These are phyloP conservation scores for Drosophila demipolita DNA, from an alignment of 2,888 invertebrate species.

Conservation along the genomic window DNA sequence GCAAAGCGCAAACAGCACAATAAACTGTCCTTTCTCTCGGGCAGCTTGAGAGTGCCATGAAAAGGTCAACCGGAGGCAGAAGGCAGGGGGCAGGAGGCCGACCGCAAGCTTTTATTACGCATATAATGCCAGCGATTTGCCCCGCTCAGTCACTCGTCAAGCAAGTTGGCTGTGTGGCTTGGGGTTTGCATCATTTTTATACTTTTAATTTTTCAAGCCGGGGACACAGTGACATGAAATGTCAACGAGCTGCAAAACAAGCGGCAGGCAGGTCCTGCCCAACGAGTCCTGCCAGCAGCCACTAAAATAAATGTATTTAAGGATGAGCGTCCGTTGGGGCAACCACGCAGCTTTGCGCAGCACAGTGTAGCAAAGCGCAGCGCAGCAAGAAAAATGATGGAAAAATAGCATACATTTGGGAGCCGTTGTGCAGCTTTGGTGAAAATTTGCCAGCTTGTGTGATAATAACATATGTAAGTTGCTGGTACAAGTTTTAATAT, in stretches of 20 bases:
- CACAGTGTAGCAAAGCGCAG: slow-evolving; percentile 30
- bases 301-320: slow-evolving; percentile 63
- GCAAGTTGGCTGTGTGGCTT: slow-evolving; percentile 19
- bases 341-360: slow-evolving; percentile 30
- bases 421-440: slow-evolving; percentile 66
- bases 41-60: slow-evolving; percentile 33
- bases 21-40: slow-evolving; percentile 55
- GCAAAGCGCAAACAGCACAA: slow-evolving; percentile 58
- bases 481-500: slow-evolving; percentile 40
- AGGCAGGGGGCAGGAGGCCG: slow-evolving; percentile 27
- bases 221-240: slow-evolving; percentile 81
- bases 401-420: slow-evolving; percentile 76
- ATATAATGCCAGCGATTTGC: slow-evolving; percentile 77
- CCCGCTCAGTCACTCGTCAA: slow-evolving; percentile 2
- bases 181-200: slow-evolving; percentile 74
- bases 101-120: slow-evolving; percentile 81
- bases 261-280: slow-evolving; percentile 50
- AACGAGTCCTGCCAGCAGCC: slow-evolving; percentile 26
- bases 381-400: slow-evolving; percentile 62
- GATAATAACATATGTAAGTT: slow-evolving; percentile 81
- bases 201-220: slow-evolving; percentile 79
- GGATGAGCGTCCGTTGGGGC: slow-evolving; percentile 71
- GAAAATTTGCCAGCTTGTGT: slow-evolving; percentile 80
- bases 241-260: slow-evolving; percentile 80
- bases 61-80: slow-evolving; percentile 66